Conservation (phyloP, 53 echinoderm and acorn worm genomes). For the Mesocentrotus franciscanus region DNA sequence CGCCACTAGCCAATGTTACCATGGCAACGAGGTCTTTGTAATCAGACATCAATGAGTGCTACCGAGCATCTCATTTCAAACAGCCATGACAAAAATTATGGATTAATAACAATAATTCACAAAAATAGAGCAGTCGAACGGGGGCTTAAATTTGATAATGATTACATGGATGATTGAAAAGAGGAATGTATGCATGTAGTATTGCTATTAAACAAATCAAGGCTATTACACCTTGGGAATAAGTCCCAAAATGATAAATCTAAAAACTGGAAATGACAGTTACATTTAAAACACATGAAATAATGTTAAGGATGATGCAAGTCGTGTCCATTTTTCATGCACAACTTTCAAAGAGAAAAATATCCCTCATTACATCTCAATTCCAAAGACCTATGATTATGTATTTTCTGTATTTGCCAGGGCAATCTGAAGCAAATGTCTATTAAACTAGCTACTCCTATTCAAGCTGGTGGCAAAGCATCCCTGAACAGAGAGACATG, state of each 20-base stretch:
- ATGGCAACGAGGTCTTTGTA: background rate
- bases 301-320: background rate
- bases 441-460: background rate
- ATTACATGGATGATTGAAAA: background rate
- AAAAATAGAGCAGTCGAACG: background rate
- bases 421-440: background rate
- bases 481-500: conserved; percentile 3
- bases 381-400: background rate
- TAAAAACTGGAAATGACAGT: background rate
- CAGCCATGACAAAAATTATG: background rate
- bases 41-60: background rate
- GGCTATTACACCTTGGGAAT: background rate
- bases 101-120: conserved; percentile 21
- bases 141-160: background rate
- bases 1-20: conserved; percentile 1
- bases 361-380: background rate
- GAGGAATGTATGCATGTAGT: background rate
- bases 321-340: background rate
- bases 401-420: background rate
- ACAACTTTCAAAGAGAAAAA: background rate
- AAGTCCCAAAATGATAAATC: background rate
- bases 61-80: background rate
- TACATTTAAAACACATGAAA: background rate
- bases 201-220: background rate
- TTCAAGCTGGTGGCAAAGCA: background rate